phyloP scores from a whole-genome alignment of 2,113 vertebrate genomes.

The Grus americana region DNA sequence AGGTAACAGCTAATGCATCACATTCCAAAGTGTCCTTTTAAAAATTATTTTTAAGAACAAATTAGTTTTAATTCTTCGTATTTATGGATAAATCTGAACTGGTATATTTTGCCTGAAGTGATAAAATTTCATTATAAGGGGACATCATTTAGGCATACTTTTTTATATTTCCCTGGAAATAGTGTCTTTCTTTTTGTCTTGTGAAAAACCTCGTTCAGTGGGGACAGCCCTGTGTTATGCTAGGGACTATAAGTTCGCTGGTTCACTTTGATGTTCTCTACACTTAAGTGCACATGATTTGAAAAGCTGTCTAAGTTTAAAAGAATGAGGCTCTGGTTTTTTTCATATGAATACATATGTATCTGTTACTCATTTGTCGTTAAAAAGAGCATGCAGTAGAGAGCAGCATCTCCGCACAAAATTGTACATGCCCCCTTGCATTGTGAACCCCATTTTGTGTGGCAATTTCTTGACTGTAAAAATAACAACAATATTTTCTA shows the following conservation, averaged over 20 bases:
- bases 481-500: background rate
- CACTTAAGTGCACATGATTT: background rate
- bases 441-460: background rate
- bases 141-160: rapidly evolving
- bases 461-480: background rate
- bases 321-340: background rate
- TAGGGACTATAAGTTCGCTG: background rate
- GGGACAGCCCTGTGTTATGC: background rate
- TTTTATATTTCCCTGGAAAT: background rate
- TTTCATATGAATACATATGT: rapidly evolving
- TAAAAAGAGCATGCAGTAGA: background rate
- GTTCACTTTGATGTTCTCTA: background rate
- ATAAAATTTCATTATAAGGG: background rate
- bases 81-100: background rate
- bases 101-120: background rate
- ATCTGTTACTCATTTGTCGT: background rate
- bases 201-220: background rate
- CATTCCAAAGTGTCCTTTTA: background rate
- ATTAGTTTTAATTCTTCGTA: background rate
- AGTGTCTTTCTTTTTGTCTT: background rate
- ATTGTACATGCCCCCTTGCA: rapidly evolving
- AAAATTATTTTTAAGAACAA: background rate
- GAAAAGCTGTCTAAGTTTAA: background rate
- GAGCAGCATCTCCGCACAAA: background rate
- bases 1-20: background rate